Base-by-base conservation (phyloP, 2,113 vertebrate genomes). In the Arothron firmamentum region DNA sequence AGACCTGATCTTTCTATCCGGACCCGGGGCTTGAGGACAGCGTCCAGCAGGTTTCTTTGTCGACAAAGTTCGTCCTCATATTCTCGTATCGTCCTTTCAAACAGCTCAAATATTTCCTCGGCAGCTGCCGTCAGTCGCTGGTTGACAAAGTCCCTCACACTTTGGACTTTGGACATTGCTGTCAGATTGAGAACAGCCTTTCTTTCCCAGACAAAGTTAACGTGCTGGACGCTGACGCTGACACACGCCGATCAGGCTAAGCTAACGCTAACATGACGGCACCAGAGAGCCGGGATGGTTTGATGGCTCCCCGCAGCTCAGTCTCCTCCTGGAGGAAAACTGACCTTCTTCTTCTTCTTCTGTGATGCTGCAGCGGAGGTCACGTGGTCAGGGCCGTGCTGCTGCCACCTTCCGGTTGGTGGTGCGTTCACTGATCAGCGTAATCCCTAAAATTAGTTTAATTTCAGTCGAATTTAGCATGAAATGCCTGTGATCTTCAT, bases 21-120 rank as follows among this genome's bases (percentile, higher is more conserved):
- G 21, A 31, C 23, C 1, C 7, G 9, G 4, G 52, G 23, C 46
- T 48, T 48, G 46, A 48, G n/a, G n/a, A 48, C 46, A 48, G 46
- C n/a, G 52, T 19, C 31, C 17, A 13, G 31, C 2, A 18, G 10
- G 11, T 38, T 19, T 11, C 34, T 15, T 19, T 55, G 31, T 55
- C n/a, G 31, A 41, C 34, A 7, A 4, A 55, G 10, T 11, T 38
- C 10, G 17, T 55, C n/a, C 31, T 55, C 53, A 18, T 41, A 41
- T 25, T 55, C 53, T 19, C 31, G 10, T 20, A 41, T 20, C 10
- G 53, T 55, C 7, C n/a, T 55, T 20, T 55, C 53, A 55, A 55
- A 55, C 10, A 55, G 4, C 11, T 12, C n/a, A 19, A 55, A 41
- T 1, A 56, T 68, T 17, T 68, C 58, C 2, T 55, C 66, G 38